These are phyloP conservation scores for Tachyglossus aculeatus DNA, from an alignment of 2,797 vertebrate species.

Conservation along the genomic window DNA sequence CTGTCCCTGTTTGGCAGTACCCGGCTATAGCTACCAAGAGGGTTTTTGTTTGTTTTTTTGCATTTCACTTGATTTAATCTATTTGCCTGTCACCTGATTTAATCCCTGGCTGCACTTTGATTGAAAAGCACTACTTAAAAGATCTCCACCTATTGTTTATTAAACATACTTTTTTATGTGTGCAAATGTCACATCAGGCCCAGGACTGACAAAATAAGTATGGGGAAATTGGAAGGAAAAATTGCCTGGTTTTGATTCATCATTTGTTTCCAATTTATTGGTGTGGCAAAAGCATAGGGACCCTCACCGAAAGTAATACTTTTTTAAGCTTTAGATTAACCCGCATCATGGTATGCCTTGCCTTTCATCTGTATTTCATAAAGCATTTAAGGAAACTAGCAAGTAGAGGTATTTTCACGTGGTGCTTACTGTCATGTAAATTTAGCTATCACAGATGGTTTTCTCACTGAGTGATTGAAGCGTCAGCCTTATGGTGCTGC, in stretches of 20 bases:
- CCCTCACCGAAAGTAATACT: not conserved
- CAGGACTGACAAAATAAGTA: constrained; percentile 34
- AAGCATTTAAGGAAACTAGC: constrained; percentile 28
- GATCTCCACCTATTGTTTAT: constrained; percentile 57
- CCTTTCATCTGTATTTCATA: constrained; percentile 1
- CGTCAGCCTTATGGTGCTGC: not conserved
- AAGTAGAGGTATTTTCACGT: not conserved
- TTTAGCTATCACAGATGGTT: not conserved
- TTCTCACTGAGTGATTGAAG: constrained; percentile 7
- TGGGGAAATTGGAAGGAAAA: constrained; percentile 48
- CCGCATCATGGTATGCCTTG: constrained; percentile 7
- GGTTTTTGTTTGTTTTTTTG: not conserved
- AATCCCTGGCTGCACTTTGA: constrained; percentile 56
- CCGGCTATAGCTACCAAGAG: not conserved
- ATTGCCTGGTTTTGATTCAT: constrained; percentile 10
- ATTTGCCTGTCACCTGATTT: too few species aligned
- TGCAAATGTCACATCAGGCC: not conserved
- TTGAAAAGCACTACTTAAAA: constrained; percentile 58
- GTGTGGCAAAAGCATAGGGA: not conserved
- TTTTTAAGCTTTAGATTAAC: constrained; percentile 36
- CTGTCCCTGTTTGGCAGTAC: too few species aligned
- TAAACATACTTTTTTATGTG: constrained; percentile 46
- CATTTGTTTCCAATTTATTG: constrained; percentile 32
- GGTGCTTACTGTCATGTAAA: constrained; percentile 9
- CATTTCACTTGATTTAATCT: too few species aligned